These are phyloP conservation scores for Sterrhoptilus dennistouni DNA, from an alignment of 2,113 vertebrate genomes.

Conservation along the genomic window DNA sequence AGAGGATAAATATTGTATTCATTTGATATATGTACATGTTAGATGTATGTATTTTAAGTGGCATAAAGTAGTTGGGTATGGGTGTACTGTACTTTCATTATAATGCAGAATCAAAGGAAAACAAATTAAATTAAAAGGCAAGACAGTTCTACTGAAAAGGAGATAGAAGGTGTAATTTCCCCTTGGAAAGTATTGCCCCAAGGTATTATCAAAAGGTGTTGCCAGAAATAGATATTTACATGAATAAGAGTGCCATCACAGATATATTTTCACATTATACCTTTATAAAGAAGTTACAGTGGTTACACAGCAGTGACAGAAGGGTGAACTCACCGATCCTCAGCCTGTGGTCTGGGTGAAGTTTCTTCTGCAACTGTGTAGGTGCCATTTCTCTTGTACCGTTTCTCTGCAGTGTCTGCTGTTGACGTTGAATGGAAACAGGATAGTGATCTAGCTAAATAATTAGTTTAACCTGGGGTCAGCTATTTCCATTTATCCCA, in stretches of 20 bases:
- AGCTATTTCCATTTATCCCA: neutral
- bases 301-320: neutral
- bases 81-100: neutral
- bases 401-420: neutral
- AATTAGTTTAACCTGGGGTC: neutral
- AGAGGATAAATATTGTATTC: neutral
- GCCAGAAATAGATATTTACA: neutral
- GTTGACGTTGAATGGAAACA: neutral
- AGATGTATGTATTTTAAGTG: neutral
- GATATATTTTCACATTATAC: neutral
- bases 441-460: neutral
- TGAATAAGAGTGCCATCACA: neutral
- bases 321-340: neutral
- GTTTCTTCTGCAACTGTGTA: neutral
- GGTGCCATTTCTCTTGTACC: neutral
- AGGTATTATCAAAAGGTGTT: neutral
- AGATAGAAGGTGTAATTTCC: neutral
- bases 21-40: neutral
- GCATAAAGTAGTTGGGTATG: neutral
- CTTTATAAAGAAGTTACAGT: neutral
- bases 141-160: neutral
- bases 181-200: neutral
- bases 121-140: conserved; percentile 16
- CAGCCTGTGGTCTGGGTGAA: neutral
- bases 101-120: neutral